Conservation (phyloP, 2,113 vertebrate genomes). For the Sphaerodactylus townsendi region DNA sequence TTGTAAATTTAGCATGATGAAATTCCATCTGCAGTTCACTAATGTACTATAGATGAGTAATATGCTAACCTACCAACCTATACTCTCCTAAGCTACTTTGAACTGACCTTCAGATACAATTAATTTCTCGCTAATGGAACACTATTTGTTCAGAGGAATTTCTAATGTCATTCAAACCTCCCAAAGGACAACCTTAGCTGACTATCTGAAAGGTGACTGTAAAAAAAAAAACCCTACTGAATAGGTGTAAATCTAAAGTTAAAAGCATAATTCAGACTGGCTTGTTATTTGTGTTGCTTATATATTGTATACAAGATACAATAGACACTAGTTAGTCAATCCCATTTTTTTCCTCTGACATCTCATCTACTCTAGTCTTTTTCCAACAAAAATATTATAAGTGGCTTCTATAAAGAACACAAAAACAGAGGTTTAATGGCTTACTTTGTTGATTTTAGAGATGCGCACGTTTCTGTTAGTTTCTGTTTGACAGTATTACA, state of each 20-base stretch:
- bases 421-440: neutral
- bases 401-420: neutral
- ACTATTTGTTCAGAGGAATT: slow-evolving; percentile 55
- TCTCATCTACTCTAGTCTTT: neutral
- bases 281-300: slow-evolving; percentile 10
- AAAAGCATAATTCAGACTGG: slow-evolving; percentile 26
- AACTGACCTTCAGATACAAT: slow-evolving; percentile 54
- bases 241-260: accelerated
- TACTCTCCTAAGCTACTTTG: slow-evolving; percentile 30
- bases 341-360: neutral
- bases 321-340: neutral
- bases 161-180: slow-evolving; percentile 45
- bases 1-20: neutral
- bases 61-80: neutral
- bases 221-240: slow-evolving; percentile 21
- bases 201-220: slow-evolving; percentile 16
- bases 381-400: neutral
- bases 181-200: slow-evolving; percentile 13
- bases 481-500: neutral
- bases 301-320: slow-evolving; percentile 13
- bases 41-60: neutral
- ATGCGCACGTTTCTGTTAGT: neutral
- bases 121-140: slow-evolving; percentile 51
- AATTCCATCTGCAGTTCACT: neutral
- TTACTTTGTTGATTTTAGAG: neutral